Evolutionary conservation across 2,797 vertebrate species (phyloP).

Genomic region (Peromyscus eremicus): DNA sequence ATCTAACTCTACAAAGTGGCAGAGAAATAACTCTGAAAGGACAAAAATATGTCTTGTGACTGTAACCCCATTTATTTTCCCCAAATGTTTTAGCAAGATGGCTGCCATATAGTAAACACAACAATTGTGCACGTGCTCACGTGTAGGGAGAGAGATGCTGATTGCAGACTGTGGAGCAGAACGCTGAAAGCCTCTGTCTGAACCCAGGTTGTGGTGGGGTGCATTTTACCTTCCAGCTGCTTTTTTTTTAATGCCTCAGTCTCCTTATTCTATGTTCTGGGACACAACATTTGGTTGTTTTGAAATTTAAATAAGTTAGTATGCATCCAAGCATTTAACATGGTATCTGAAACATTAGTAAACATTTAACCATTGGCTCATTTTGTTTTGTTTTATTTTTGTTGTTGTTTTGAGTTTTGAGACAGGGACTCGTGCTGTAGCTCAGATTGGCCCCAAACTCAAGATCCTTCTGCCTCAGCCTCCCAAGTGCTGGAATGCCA

Average conservation of each 20-base stretch:
- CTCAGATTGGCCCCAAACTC: not conserved
- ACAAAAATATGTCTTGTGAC: not conserved
- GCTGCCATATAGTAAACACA: not conserved
- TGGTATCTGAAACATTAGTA: not conserved
- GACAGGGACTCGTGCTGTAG: not conserved
- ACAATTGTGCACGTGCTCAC: not conserved
- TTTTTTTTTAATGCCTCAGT: not conserved
- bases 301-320: slow-evolving; percentile 18
- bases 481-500: not conserved
- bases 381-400: not conserved
- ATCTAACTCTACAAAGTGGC: not conserved
- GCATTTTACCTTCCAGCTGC: not conserved
- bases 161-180: not conserved
- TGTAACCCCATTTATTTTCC: not conserved
- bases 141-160: not conserved
- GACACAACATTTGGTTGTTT: not conserved
- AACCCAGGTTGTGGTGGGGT: not conserved
- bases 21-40: slow-evolving; percentile 35
- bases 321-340: not conserved
- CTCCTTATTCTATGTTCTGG: slow-evolving; percentile 9
- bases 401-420: not conserved
- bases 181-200: not conserved
- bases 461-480: not conserved
- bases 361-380: not conserved
- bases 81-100: not conserved